These are phyloP conservation scores for Phoxinus phoxinus DNA, from an alignment of 2,113 vertebrate species.

Conservation along the genomic window DNA sequence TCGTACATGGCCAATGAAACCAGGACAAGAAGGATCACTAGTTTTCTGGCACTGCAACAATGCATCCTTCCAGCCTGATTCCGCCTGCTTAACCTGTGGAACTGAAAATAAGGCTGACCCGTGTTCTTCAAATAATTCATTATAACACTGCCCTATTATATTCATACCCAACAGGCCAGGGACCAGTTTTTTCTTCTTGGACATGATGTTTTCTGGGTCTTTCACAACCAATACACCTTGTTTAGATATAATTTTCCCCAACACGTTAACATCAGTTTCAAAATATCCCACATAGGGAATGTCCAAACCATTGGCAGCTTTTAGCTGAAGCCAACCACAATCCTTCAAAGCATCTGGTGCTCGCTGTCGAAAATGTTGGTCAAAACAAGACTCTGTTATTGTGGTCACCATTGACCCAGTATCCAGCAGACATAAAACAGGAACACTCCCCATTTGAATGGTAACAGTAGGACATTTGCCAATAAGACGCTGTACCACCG, in stretches of 20 bases:
- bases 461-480: not conserved
- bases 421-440: no score
- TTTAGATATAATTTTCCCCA: not conserved
- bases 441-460: not conserved
- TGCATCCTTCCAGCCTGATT: not conserved
- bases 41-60: not conserved
- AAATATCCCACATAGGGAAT: no score
- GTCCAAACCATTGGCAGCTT: no score
- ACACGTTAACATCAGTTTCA: not conserved
- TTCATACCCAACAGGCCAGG: constrained; percentile 37
- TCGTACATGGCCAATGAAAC: not conserved
- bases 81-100: not conserved
- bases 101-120: not conserved
- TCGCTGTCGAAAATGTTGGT: no score
- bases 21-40: not conserved
- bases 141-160: constrained; percentile 1
- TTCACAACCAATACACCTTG: constrained; percentile 13
- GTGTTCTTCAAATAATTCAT: constrained; percentile 12
- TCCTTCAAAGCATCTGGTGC: no score
- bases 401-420: no score
- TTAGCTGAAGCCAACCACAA: no score
- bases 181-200: not conserved
- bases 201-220: not conserved
- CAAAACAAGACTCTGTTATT: no score
- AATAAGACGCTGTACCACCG: not conserved